These are phyloP conservation scores for Automeris io DNA, from an alignment of 2,888 invertebrate species.

Conservation along the genomic window DNA sequence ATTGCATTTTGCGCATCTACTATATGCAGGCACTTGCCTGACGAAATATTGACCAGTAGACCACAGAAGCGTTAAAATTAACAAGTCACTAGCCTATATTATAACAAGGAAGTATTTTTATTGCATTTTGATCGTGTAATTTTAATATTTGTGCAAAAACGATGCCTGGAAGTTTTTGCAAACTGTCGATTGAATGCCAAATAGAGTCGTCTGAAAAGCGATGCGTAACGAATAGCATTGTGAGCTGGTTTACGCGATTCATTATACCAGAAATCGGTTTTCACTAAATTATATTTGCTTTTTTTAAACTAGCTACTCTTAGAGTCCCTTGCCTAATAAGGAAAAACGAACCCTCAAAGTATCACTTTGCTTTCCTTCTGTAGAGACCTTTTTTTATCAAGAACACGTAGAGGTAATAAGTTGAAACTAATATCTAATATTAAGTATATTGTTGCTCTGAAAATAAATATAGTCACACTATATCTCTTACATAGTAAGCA, in stretches of 20 bases:
- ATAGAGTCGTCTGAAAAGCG: background rate
- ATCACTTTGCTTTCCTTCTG: too few relatives aligned
- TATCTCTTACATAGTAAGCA: too few relatives aligned
- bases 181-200: background rate
- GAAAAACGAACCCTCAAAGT: too few relatives aligned
- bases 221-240: background rate
- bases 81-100: background rate
- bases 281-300: background rate
- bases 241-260: background rate
- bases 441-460: background rate
- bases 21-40: too few relatives aligned
- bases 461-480: too few relatives aligned
- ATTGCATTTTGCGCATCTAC: too few relatives aligned
- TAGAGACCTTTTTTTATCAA: background rate
- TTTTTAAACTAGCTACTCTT: background rate
- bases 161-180: background rate
- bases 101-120: background rate
- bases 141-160: background rate
- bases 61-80: too few relatives aligned
- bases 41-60: too few relatives aligned
- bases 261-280: background rate
- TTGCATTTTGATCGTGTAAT: background rate
- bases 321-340: background rate
- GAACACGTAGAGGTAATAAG: background rate
- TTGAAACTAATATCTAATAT: too few relatives aligned